Evolutionary conservation across 1,140 invertebrate species (phyloP).

Genomic region (Drosophila simulans): DNA sequence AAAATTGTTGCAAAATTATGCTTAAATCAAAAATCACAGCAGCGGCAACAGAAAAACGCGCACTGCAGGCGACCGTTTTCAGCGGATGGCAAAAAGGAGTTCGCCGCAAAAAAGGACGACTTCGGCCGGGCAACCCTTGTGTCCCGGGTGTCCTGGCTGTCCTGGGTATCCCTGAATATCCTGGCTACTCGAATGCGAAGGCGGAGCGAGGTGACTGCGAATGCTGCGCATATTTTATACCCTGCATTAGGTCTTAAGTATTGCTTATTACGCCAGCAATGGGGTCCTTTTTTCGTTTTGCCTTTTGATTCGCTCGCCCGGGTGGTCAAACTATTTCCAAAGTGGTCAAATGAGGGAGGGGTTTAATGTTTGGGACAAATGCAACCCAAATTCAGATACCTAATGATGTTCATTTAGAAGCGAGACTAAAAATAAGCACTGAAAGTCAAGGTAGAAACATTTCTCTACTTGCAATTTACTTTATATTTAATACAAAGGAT

Average conservation of each 20-base stretch:
- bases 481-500: too few relatives aligned
- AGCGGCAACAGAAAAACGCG: conserved; percentile 37
- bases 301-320: conserved; percentile 7
- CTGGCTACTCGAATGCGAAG: not conserved
- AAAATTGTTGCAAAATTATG: conserved; percentile 74
- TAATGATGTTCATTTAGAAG: conserved; percentile 18
- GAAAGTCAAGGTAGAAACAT: too few relatives aligned
- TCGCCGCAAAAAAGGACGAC: conserved; percentile 5
- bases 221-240: conserved; percentile 80
- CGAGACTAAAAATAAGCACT: too few relatives aligned
- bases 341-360: conserved; percentile 18
- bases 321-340: conserved; percentile 31
- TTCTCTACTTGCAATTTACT: too few relatives aligned
- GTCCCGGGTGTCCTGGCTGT: conserved; percentile 5
- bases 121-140: conserved; percentile 46
- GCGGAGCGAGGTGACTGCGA: conserved; percentile 20
- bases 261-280: conserved; percentile 68
- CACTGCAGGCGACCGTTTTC: conserved; percentile 49
- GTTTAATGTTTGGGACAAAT: not conserved
- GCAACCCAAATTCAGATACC: conserved; percentile 5
- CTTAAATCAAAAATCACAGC: conserved; percentile 83
- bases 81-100: not conserved
- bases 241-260: conserved; percentile 81
- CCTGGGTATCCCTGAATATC: not conserved
- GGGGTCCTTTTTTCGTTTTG: conserved; percentile 35